phyloP scores from a whole-genome alignment of 2,113 vertebrate genomes.

The Phoenicopterus ruber region DNA sequence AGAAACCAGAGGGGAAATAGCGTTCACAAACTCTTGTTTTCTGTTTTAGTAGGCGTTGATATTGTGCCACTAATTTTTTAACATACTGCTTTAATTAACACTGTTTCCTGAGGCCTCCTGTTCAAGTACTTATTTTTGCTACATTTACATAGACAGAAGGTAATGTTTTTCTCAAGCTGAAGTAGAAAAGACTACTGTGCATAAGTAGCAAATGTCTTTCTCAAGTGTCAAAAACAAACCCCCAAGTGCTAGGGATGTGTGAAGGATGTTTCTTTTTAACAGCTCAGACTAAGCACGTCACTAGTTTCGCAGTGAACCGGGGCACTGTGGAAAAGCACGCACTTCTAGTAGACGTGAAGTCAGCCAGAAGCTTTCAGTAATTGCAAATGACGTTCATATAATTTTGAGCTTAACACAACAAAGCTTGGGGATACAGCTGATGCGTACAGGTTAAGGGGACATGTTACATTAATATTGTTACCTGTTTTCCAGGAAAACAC shows the following conservation, averaged over 20 bases:
- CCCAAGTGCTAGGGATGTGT: constrained; percentile 3
- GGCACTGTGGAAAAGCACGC: not conserved
- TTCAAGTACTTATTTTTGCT: constrained; percentile 34
- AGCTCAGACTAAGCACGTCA: not conserved
- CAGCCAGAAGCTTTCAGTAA: not conserved
- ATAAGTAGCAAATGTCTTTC: constrained; percentile 37
- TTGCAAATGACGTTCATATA: not conserved
- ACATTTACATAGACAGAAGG: constrained; percentile 31
- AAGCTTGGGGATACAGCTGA: not conserved
- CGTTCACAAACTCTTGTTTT: not conserved
- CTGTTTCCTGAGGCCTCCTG: constrained; percentile 28
- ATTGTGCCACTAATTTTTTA: constrained; percentile 27
- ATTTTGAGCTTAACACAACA: not conserved
- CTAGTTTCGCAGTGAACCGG: not conserved
- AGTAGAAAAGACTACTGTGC: constrained; percentile 31
- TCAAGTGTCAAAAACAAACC: constrained; percentile 20
- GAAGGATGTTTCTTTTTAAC: constrained; percentile 5
- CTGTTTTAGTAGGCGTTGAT: constrained; percentile 3
- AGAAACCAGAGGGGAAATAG: not conserved
- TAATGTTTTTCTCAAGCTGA: constrained; percentile 18
- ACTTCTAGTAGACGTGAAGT: not conserved
- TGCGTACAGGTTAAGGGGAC: not conserved
- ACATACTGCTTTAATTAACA: constrained; percentile 45
- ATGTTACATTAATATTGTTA: not conserved
- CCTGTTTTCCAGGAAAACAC: not conserved